Percentiles rank a stretch among this genome's conserved stretches.
phyloP scores from a whole-genome alignment of 2,888 invertebrate species.

The Antheraea assamensis region DNA sequence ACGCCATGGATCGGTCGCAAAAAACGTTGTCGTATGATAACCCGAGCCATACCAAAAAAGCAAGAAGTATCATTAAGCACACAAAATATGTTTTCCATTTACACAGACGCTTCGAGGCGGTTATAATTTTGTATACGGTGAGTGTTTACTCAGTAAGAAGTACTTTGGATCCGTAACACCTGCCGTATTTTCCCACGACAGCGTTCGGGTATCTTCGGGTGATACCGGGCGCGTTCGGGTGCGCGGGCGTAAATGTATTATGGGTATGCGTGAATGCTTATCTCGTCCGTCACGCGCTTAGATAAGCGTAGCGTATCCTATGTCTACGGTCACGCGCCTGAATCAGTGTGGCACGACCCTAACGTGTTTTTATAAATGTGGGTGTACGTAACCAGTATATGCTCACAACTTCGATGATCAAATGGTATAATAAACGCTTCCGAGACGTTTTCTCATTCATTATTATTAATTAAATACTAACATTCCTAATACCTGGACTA shows the following conservation, averaged over 20 bases:
- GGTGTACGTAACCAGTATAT: neutral
- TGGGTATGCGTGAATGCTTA: conserved; percentile 43
- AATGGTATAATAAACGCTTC: conserved; percentile 18
- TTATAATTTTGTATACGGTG: conserved; percentile 81
- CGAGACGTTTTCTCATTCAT: conserved; percentile 16
- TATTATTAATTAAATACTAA: neutral
- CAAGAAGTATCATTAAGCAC: conserved; percentile 80
- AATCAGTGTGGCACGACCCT: conserved; percentile 54
- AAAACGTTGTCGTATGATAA: conserved; percentile 70
- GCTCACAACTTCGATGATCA: conserved; percentile 1
- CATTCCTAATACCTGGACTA: neutral
- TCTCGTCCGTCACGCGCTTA: conserved; percentile 57
- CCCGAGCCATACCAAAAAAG: conserved; percentile 73
- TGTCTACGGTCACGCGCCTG: conserved; percentile 54
- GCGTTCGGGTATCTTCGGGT: conserved; percentile 68
- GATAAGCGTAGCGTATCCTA: conserved; percentile 44
- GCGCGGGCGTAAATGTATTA: conserved; percentile 52
- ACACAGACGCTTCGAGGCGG: conserved; percentile 78
- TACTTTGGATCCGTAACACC: conserved; percentile 79
- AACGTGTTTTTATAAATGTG: conserved; percentile 38
- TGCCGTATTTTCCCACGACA: conserved; percentile 79
- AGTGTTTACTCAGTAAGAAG: conserved; percentile 82
- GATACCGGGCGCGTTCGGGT: conserved; percentile 52
- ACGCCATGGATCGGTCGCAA: conserved; percentile 60
- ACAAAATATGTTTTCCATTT: conserved; percentile 83